These are phyloP conservation scores for Nesometra sesokonis DNA, from an alignment of 35 echinoderm and acorn worm genomes.

Conservation along the genomic window DNA sequence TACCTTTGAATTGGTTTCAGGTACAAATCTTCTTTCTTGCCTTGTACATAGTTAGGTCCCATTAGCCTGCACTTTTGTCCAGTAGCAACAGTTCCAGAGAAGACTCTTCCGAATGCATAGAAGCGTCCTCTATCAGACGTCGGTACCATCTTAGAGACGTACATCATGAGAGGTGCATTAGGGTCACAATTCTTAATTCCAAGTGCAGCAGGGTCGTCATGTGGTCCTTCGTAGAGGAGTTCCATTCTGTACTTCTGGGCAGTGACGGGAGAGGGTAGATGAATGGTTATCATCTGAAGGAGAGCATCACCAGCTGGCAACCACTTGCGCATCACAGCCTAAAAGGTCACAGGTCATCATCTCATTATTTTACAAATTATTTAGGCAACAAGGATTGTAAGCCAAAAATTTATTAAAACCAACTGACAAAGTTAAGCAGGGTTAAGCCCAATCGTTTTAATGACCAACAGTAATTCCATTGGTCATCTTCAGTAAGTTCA, in stretches of 20 bases:
- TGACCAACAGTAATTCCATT: too few relatives aligned
- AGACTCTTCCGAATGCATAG: constrained; percentile 92
- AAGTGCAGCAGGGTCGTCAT: constrained; percentile 63
- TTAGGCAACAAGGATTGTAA: too few relatives aligned
- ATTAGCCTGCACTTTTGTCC: constrained; percentile 86
- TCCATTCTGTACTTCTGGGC: constrained; percentile 93
- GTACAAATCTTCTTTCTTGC: constrained; percentile 92
- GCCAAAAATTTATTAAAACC: too few relatives aligned
- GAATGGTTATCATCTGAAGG: constrained; percentile 99
- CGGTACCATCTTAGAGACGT: constrained; percentile 98
- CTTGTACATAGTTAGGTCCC: constrained; percentile 88
- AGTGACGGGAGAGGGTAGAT: constrained; percentile 88
- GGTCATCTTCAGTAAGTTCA: too few relatives aligned
- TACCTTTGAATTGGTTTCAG: constrained; percentile 82
- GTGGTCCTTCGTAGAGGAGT: constrained; percentile 91
- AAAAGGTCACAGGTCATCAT: too few relatives aligned
- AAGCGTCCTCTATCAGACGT: constrained; percentile 95
- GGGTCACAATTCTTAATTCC: constrained; percentile 96
- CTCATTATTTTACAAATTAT: too few relatives aligned
- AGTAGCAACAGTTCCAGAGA: constrained; percentile 66
- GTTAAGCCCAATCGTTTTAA: too few relatives aligned
- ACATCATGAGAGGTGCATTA: constrained; percentile 77
- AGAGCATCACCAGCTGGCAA: constrained; percentile 88
- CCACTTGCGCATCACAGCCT: constrained; percentile 90
- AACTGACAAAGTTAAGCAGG: too few relatives aligned